These are phyloP conservation scores for Phyllostomus hastatus DNA, from an alignment of 2,113 vertebrate species.

Conservation along the genomic window DNA sequence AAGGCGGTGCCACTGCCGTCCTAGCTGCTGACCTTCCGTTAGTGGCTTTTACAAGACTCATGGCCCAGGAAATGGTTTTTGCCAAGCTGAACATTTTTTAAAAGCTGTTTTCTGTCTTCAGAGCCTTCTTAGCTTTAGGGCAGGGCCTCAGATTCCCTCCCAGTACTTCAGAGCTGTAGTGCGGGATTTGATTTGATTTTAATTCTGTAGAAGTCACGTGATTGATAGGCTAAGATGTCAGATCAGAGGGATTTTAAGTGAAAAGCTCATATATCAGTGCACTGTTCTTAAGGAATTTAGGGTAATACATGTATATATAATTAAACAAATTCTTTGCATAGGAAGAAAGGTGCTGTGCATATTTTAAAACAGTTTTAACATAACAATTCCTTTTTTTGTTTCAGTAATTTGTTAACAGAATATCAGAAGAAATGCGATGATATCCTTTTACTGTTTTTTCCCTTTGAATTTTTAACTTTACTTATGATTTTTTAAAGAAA, in stretches of 20 bases:
- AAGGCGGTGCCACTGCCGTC: background rate
- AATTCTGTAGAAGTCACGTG: background rate
- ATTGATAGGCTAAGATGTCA: background rate
- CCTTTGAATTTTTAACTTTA: background rate
- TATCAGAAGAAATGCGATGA: slow-evolving; percentile 92
- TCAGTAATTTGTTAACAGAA: slow-evolving; percentile 86
- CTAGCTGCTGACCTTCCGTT: background rate
- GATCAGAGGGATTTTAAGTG: background rate
- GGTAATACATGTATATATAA: background rate
- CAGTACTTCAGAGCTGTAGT: background rate
- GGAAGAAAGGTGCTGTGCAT: background rate
- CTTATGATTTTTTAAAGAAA: background rate
- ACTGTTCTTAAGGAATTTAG: background rate
- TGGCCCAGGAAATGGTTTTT: background rate
- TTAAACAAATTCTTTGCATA: background rate
- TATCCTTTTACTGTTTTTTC: slow-evolving; percentile 85
- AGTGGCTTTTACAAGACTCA: background rate
- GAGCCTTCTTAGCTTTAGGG: background rate
- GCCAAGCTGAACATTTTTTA: background rate
- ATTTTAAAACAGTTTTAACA: background rate
- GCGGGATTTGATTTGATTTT: background rate
- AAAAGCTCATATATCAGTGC: background rate
- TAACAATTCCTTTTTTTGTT: slow-evolving; percentile 54
- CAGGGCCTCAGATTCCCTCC: background rate
- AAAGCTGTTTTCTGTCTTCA: background rate